A percentile compares a stretch with the other conserved stretches of the same genome.
These are phyloP conservation scores for Hemitrygon akajei DNA, from an alignment of 2,797 vertebrate genomes.

Conservation along the genomic window DNA sequence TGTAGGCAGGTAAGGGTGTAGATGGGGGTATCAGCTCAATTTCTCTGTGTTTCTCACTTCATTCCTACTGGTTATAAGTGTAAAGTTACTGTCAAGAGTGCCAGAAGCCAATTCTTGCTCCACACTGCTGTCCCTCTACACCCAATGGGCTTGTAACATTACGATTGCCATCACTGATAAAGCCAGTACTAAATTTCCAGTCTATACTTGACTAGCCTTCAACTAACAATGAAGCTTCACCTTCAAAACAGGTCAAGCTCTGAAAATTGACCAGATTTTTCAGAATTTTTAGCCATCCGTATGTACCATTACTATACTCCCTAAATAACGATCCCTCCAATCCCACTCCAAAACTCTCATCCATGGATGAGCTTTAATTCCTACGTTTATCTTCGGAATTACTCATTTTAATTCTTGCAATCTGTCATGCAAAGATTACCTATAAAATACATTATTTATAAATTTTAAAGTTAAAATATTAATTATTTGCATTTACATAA, in stretches of 20 bases:
- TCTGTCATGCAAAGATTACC: neutral
- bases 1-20: too few species aligned
- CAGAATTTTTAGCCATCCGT: neutral
- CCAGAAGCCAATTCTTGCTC: too few species aligned
- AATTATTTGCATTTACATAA: neutral
- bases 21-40: too few species aligned
- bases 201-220: neutral
- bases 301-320: too few species aligned
- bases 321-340: neutral
- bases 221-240: neutral
- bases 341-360: too few species aligned
- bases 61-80: too few species aligned
- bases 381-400: neutral
- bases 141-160: too few species aligned
- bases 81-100: too few species aligned
- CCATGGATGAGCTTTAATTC: neutral
- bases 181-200: neutral
- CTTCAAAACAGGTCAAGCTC: neutral
- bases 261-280: too few species aligned
- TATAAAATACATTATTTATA: neutral
- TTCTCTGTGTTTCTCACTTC: too few species aligned
- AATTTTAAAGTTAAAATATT: neutral
- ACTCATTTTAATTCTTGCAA: neutral
- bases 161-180: too few species aligned
- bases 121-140: too few species aligned